Evolutionary conservation across 1,140 invertebrate species (phyloP).

Genomic region (Diabrotica undecimpunctata): DNA sequence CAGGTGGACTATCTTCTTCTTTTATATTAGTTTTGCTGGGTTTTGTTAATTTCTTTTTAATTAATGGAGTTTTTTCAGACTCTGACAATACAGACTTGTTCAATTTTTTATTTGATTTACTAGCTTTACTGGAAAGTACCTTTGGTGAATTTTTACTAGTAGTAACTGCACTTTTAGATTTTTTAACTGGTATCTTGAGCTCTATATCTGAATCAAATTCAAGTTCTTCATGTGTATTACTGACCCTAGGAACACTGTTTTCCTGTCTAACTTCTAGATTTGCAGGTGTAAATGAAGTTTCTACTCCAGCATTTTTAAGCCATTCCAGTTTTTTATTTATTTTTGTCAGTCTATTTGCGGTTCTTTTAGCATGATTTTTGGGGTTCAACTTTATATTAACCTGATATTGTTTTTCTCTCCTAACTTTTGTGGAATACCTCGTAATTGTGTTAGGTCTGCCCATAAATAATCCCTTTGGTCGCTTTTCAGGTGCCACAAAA

Average conservation of each 20-base stretch:
- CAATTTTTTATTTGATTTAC: no score
- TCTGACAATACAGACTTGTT: no score
- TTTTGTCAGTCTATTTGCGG: slow-evolving; percentile 21
- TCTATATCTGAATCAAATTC: slow-evolving; percentile 13
- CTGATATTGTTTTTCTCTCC: slow-evolving; percentile 36
- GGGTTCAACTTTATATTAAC: slow-evolving; percentile 25
- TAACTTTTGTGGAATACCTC: slow-evolving; percentile 41
- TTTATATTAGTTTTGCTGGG: neutral
- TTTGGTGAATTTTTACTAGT: no score
- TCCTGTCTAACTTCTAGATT: slow-evolving; percentile 9
- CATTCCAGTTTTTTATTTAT: slow-evolving; percentile 43
- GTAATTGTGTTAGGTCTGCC: slow-evolving; percentile 37
- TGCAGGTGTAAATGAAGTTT: slow-evolving; percentile 41
- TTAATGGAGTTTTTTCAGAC: no score
- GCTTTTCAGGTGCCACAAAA: slow-evolving; percentile 56
- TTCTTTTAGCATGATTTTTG: slow-evolving; percentile 27
- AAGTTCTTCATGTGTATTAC: neutral
- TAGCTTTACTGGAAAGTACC: no score
- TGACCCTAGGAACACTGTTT: neutral
- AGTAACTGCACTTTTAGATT: neutral
- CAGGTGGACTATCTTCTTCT: no score
- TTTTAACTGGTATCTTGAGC: slow-evolving; percentile 16
- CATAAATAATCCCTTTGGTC: slow-evolving; percentile 48
- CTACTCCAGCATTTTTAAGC: slow-evolving; percentile 41
- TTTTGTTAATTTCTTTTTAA: neutral